These are phyloP conservation scores for Campoplex nolae DNA, from an alignment of 2,888 invertebrate genomes.

Conservation along the genomic window DNA sequence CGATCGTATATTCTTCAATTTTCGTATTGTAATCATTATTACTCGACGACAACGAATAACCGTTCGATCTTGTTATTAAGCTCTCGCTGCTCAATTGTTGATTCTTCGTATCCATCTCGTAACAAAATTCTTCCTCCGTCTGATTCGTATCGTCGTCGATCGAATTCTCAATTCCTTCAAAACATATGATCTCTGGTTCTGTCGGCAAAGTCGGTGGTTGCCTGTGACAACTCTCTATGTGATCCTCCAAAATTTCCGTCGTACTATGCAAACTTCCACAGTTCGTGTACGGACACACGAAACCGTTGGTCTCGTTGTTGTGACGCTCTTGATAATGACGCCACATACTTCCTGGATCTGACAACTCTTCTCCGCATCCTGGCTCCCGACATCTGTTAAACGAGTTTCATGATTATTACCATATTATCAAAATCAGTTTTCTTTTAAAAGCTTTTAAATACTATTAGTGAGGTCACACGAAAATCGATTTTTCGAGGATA, in stretches of 20 bases:
- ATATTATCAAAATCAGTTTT: background rate
- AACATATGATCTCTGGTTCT: slow-evolving; percentile 83
- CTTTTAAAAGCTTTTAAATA: no score
- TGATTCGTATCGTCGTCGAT: slow-evolving; percentile 76
- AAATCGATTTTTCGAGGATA: no score
- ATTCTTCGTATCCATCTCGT: slow-evolving; percentile 65
- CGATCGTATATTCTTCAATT: slow-evolving; percentile 66
- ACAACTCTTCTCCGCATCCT: slow-evolving; percentile 82
- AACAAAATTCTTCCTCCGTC: slow-evolving; percentile 68
- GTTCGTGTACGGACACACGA: slow-evolving; percentile 82
- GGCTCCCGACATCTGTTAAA: slow-evolving; percentile 81
- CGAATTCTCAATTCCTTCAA: slow-evolving; percentile 80
- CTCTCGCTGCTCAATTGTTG: slow-evolving; percentile 68
- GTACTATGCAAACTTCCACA: slow-evolving; percentile 80
- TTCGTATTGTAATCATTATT: slow-evolving; percentile 70
- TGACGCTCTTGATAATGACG: slow-evolving; percentile 84
- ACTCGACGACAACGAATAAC: slow-evolving; percentile 65
- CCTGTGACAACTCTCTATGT: slow-evolving; percentile 82
- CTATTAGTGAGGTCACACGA: no score
- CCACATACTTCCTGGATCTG: slow-evolving; percentile 84
- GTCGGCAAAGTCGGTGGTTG: slow-evolving; percentile 80
- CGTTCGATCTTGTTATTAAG: slow-evolving; percentile 66
- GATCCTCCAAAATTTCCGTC: slow-evolving; percentile 81
- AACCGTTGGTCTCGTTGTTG: slow-evolving; percentile 81
- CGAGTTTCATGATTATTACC: background rate